These are phyloP conservation scores for Platichthys stellatus DNA, from an alignment of 2,113 vertebrate species.

Conservation along the genomic window DNA sequence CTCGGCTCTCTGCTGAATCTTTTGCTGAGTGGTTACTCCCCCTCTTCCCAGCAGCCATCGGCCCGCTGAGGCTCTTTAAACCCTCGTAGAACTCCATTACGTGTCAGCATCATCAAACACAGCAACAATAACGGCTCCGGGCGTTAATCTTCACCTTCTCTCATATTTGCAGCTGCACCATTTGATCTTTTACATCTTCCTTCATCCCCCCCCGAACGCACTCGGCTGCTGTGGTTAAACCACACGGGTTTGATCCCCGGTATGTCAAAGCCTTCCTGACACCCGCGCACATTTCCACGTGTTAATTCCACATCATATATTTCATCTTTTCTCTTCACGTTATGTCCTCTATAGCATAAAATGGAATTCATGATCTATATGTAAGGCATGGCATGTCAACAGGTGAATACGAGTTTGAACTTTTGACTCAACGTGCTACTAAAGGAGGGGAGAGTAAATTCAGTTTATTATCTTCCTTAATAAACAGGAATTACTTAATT, in stretches of 20 bases:
- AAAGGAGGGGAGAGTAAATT: too few relatives aligned
- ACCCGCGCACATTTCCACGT: conserved; percentile 5
- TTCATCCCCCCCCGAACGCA: too few relatives aligned
- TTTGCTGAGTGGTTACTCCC: conserved; percentile 61
- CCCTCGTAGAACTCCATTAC: conserved; percentile 59
- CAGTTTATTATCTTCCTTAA: too few relatives aligned
- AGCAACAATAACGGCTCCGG: conserved; percentile 48
- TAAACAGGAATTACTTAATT: too few relatives aligned
- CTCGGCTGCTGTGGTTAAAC: conserved; percentile 1
- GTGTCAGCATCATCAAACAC: conserved; percentile 65
- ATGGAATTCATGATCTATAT: too few relatives aligned
- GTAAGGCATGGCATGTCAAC: too few relatives aligned
- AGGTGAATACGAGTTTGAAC: too few relatives aligned
- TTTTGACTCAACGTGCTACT: too few relatives aligned
- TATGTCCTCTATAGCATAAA: too few relatives aligned
- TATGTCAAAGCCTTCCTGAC: too few relatives aligned
- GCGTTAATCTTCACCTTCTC: conserved; percentile 53
- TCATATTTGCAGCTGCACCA: conserved; percentile 48
- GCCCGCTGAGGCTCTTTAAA: conserved; percentile 42
- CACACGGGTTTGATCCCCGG: conserved; percentile 37
- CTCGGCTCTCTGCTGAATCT: conserved; percentile 32
- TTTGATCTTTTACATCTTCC: conserved; percentile 55
- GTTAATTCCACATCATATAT: conserved; percentile 54
- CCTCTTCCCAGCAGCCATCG: neutral
- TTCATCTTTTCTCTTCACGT: too few relatives aligned